Evolutionary conservation across 1,140 invertebrate genomes (phyloP), one percentile per base, ranked within the genome.

Genomic region (Lasaia peninsularis): DNA sequence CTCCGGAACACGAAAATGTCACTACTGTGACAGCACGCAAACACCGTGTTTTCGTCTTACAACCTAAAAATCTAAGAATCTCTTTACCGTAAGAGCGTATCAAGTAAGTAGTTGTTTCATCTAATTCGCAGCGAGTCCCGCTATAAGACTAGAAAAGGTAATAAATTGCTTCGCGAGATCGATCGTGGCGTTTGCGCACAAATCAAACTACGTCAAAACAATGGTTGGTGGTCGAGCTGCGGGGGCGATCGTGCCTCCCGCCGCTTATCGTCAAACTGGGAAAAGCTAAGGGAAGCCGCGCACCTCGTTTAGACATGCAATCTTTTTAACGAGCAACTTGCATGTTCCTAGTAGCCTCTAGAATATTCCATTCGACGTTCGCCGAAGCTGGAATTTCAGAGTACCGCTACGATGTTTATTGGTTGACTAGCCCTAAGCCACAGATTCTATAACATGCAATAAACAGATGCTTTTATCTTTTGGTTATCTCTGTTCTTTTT

Each of bases 151-250:
- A 71, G 76, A 71, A 75, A 79, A 75, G 73, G 78, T 67, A 70
- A 81, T 81, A 81, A 84, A 82, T 80, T 77, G 77, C 71, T 62
- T 53, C 56, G 53, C 31, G 48, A 71, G 78, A 78, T 78, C 71
- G 77, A 84, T 84, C 71, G 67, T 58, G 59, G 69, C 71, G 72
- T 71, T 62, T 65, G 73, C 71, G 73, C 77, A 84, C 78, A 84
- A 84, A 84, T 81, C 78, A 80, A 71, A 65, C 60, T 63, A 78
- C 75, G 75, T 80, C 77, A 77, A 77, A 80, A 71, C 75, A 73
- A 77, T 78, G 73, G 74, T 64, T 61, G 65, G 66, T 67, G 72
- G 71, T 54, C 60, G 63, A 65, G 73, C 78, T 83, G 75, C 75
- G 71, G 75, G 73, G 77, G 78, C 76, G 75, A 78, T 83, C 75